Evolutionary conservation across 2,797 vertebrate species (phyloP).

Genomic region (Falco novaeseelandiae): DNA sequence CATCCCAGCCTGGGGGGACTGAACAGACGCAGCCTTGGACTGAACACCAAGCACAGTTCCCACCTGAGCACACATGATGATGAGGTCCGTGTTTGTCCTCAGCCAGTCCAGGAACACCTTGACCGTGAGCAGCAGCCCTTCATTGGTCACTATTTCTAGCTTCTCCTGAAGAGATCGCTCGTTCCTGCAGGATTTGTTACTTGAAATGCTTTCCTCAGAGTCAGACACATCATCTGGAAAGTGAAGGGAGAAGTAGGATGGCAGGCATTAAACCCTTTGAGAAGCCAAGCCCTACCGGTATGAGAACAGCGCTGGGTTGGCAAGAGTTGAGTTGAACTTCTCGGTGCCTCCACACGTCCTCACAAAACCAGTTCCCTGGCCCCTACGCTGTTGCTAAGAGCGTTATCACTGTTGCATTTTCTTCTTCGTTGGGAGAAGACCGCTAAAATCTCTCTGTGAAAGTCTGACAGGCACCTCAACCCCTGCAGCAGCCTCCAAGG

Average conservation of each 20-base stretch:
- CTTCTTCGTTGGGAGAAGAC: not conserved
- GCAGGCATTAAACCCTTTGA: not conserved
- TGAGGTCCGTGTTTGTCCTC: constrained; percentile 94
- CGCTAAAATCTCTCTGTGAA: not conserved
- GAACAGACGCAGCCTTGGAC: not conserved
- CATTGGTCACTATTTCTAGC: constrained; percentile 88
- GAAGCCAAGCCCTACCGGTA: not conserved
- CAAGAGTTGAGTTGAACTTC: not conserved
- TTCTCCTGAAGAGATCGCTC: constrained; percentile 91
- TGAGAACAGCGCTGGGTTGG: not conserved
- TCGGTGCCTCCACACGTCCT: not conserved
- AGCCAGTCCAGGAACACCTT: constrained; percentile 98
- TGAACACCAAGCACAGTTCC: accelerated
- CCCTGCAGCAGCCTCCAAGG: not conserved
- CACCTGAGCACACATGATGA: constrained; percentile 90
- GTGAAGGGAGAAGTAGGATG: not conserved
- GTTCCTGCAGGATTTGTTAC: constrained; percentile 83
- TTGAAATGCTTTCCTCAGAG: constrained; percentile 89
- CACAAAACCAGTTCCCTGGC: not conserved
- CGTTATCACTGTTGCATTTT: not conserved
- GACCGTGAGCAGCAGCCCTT: constrained; percentile 91
- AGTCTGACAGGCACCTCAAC: not conserved
- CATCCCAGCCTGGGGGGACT: not conserved
- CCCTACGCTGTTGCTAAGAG: not conserved
- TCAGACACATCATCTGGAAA: constrained; percentile 86